Conservation (phyloP, 1,140 invertebrate genomes). For the Pomacea maculata region DNA sequence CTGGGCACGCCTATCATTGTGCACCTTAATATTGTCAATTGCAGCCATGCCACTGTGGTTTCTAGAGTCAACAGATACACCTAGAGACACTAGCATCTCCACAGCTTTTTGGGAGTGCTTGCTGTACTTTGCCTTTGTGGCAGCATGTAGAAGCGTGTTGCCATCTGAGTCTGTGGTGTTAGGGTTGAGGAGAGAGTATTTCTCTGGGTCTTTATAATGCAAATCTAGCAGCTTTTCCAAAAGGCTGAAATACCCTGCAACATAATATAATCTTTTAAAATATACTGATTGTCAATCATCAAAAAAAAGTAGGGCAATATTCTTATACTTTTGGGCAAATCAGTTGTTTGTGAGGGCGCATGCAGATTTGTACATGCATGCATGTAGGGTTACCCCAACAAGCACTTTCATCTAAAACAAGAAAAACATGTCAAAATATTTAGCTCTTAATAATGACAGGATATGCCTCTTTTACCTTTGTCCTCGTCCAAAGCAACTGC, state of each 20-base stretch:
- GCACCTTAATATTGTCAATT: conserved; percentile 41
- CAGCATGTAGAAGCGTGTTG: conserved; percentile 49
- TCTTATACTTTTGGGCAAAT: too few relatives aligned
- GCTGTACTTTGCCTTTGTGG: conserved; percentile 40
- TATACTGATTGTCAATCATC: too few relatives aligned
- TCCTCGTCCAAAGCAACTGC: conserved; percentile 44
- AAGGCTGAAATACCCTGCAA: conserved; percentile 32
- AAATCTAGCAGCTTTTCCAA: conserved; percentile 44
- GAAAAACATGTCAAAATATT: too few relatives aligned
- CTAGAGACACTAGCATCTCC: conserved; percentile 42
- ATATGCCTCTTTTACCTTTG: conserved; percentile 36
- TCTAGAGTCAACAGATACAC: conserved; percentile 34
- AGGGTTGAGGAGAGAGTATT: conserved; percentile 36
- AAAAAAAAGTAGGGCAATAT: too few relatives aligned
- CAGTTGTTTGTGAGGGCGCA: too few relatives aligned
- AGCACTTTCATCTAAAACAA: too few relatives aligned
- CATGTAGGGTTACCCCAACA: too few relatives aligned
- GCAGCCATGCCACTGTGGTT: conserved; percentile 49
- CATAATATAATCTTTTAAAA: too few relatives aligned
- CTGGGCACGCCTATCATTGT: conserved; percentile 47
- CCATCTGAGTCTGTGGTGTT: conserved; percentile 35
- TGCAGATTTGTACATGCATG: too few relatives aligned
- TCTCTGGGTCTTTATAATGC: conserved; percentile 35
- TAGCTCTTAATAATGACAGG: neutral
- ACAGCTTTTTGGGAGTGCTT: conserved; percentile 43